phyloP scores from a whole-genome alignment of 2,797 vertebrate genomes.

The Rhincodon typus region DNA sequence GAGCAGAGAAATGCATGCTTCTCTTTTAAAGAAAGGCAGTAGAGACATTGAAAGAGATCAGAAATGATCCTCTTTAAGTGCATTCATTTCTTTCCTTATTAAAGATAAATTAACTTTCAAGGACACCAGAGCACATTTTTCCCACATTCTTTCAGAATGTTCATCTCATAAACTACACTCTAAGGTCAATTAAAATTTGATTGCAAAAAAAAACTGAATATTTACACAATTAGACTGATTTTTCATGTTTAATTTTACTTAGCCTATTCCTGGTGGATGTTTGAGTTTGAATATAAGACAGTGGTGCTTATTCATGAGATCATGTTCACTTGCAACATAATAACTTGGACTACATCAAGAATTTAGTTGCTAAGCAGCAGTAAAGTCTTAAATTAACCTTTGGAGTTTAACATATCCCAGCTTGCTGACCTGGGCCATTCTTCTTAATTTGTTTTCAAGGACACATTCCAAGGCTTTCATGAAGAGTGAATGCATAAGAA shows the following conservation, averaged over 20 bases:
- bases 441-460: background rate
- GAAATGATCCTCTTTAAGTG: background rate
- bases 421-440: background rate
- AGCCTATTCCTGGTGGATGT: background rate
- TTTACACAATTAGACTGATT: background rate
- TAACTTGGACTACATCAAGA: background rate
- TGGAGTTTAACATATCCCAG: background rate
- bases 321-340: background rate
- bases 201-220: background rate
- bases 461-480: too few species aligned
- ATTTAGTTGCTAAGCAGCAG: slow-evolving; percentile 1
- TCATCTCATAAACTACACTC: background rate
- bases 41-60: background rate
- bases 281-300: background rate
- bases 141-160: background rate
- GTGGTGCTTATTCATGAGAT: background rate
- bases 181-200: background rate
- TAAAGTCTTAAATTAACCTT: background rate
- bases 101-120: background rate
- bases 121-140: background rate
- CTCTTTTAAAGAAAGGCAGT: background rate
- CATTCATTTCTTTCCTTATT: slow-evolving; percentile 11
- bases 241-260: slow-evolving; percentile 8
- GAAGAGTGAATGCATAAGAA: too few species aligned
- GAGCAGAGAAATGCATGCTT: background rate